A percentile compares a stretch with the other conserved stretches of the same genome.
phyloP scores from a whole-genome alignment of 2,113 vertebrate genomes.

The Riparia riparia region DNA sequence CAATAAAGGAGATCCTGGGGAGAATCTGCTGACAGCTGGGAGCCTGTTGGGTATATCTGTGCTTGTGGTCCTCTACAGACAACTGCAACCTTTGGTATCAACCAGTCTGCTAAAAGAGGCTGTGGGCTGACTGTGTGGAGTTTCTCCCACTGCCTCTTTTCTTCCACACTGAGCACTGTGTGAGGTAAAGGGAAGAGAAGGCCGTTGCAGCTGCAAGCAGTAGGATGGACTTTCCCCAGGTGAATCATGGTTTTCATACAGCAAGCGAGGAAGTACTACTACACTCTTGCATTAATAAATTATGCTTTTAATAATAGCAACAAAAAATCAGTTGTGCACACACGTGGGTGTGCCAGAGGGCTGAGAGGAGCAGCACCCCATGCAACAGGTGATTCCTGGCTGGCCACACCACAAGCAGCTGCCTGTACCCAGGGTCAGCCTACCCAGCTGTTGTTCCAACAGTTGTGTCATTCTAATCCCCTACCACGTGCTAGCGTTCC shows the following conservation, averaged over 20 bases:
- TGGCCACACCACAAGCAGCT: conserved; percentile 37
- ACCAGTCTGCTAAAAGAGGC: not conserved
- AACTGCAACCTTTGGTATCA: not conserved
- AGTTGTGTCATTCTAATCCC: conserved; percentile 47
- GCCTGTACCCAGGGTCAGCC: conserved; percentile 30
- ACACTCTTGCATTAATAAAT: not conserved
- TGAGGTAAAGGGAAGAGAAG: not conserved
- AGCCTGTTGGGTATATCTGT: not conserved
- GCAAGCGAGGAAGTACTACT: not conserved
- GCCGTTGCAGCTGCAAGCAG: not conserved
- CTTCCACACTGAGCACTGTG: not conserved
- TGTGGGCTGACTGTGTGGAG: fast-evolving
- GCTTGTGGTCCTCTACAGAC: not conserved
- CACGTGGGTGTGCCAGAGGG: not conserved
- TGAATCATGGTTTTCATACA: not conserved
- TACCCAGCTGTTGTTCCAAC: not conserved
- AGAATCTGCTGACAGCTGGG: not conserved
- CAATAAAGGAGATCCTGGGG: not conserved
- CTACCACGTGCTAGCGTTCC: not conserved
- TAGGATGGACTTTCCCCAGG: not conserved
- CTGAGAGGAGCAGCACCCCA: not conserved
- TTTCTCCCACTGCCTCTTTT: not conserved
- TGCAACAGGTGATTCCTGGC: conserved; percentile 53
- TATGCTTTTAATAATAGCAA: not conserved
- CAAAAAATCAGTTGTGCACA: conserved; percentile 25